phyloP scores from a whole-genome alignment of 2,113 vertebrate species.

The Neoarius graeffei region DNA sequence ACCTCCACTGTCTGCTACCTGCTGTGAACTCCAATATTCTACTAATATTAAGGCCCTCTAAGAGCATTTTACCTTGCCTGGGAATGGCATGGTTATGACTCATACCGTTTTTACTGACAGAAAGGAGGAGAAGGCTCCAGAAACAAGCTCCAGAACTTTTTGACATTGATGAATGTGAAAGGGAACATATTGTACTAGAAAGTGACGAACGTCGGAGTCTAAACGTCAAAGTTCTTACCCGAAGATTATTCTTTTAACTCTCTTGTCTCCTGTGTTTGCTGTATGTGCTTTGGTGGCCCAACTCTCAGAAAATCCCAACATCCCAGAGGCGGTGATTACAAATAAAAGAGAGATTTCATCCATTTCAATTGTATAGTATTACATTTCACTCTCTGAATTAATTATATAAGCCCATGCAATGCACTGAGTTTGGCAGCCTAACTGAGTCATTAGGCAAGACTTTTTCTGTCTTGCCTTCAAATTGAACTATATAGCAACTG shows the following conservation, averaged over 20 bases:
- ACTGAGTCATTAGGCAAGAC: constrained; percentile 31
- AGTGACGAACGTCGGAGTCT: not conserved
- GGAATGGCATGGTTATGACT: constrained; percentile 20
- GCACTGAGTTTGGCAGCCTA: not conserved
- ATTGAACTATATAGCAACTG: not conserved
- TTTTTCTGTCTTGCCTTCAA: not conserved
- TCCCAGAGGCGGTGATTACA: constrained; percentile 26
- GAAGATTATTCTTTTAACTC: not conserved
- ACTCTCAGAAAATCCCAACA: constrained; percentile 15
- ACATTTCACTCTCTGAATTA: not conserved
- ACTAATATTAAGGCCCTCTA: constrained; percentile 26
- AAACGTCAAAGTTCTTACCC: not conserved
- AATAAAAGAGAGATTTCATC: constrained; percentile 18
- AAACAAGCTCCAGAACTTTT: constrained; percentile 3
- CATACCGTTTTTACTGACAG: constrained; percentile 4
- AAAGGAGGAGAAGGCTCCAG: not conserved
- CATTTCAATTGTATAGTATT: constrained; percentile 6
- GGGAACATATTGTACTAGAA: constrained; percentile 8
- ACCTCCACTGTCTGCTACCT: constrained; percentile 32
- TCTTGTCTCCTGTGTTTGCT: not conserved
- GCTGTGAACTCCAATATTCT: constrained; percentile 21
- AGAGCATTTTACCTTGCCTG: constrained; percentile 7
- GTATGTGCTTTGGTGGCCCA: constrained; percentile 2
- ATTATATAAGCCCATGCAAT: constrained; percentile 19
- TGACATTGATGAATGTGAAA: constrained; percentile 28